Base-by-base conservation (phyloP, 2,888 invertebrate genomes). In the Hedychridium roseum region DNA sequence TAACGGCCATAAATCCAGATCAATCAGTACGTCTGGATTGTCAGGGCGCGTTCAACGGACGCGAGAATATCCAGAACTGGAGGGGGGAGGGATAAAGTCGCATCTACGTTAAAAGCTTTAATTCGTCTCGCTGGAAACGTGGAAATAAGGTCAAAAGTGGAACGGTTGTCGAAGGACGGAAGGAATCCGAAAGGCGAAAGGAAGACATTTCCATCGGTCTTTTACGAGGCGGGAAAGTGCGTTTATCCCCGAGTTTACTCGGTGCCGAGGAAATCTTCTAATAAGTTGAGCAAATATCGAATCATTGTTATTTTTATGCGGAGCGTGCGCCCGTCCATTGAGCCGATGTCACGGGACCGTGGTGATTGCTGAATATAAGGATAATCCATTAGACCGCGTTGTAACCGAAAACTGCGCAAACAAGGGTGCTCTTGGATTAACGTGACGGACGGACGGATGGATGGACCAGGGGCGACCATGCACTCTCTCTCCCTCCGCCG, bases 391-490 rank as follows among this genome's bases (percentile, higher is more conserved):
- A 75, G 75, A 69, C 59, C 36, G 69, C 70, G 67, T 68, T 72
- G 75, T 74, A 76, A 76, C 71, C 73, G 59, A 73, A 75, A 76
- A 75, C 76, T 73, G 65, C 52, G 64, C 70, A 76, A 75, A 75
- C 75, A 75, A 70, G 74, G 74, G 71, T 66, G 68, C 64, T 68
- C 73, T 68, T 61, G 70, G 74, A 74, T 76, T 74, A 73, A 75
- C 66, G 69, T 57, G 66, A 68, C 64, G 61, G 56, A 63, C 55
- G 55, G 42, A 56, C 41, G 52, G 41, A 50, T 26, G 43, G 41
- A 37, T 28, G 49, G 39, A 52, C 27, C 37, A n/a, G n/a, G n/a
- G n/a, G n/a, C n/a, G n/a, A n/a, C n/a, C n/a, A n/a, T n/a, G n/a
- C n/a, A n/a, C n/a, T n/a, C n/a, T n/a, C n/a, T n/a, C n/a, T n/a